Evolutionary conservation across 2,888 invertebrate species (phyloP).

Genomic region (Athetis lepigone): DNA sequence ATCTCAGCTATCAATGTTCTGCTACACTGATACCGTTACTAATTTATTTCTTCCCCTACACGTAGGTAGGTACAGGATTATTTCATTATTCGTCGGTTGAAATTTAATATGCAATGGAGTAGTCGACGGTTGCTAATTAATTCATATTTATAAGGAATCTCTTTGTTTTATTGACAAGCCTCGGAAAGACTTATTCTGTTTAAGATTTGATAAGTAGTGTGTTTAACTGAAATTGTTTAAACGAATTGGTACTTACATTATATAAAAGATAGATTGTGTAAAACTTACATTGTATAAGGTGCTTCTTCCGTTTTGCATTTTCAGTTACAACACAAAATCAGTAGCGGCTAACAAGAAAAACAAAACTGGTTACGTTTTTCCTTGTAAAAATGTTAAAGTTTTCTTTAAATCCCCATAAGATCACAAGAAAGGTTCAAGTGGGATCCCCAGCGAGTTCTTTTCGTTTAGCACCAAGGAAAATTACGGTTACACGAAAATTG

Average conservation of each 20-base stretch:
- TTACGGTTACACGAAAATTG: conserved; percentile 82
- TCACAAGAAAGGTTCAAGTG: conserved; percentile 71
- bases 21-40: not conserved
- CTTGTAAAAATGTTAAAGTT: conserved; percentile 55
- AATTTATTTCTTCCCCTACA: conserved; percentile 6
- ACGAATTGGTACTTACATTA: not conserved
- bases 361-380: conserved; percentile 48
- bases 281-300: not conserved
- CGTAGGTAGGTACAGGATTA: not conserved
- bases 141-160: conserved; percentile 7
- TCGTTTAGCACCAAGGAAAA: conserved; percentile 81
- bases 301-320: not conserved
- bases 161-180: not conserved
- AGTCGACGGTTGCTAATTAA: conserved; percentile 3
- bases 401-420: conserved; percentile 61
- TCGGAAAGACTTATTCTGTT: not conserved
- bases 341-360: conserved; percentile 38
- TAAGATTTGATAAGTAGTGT: not conserved
- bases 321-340: conserved; percentile 16
- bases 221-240: not conserved
- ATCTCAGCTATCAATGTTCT: conserved; percentile 10
- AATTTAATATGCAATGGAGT: not conserved
- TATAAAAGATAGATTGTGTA: not conserved
- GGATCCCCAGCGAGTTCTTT: conserved; percentile 76
- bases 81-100: not conserved